A percentile compares a stretch with the other conserved stretches of the same genome.
Conservation (phyloP, 2,888 invertebrate genomes). For the Morpho achilles region DNA sequence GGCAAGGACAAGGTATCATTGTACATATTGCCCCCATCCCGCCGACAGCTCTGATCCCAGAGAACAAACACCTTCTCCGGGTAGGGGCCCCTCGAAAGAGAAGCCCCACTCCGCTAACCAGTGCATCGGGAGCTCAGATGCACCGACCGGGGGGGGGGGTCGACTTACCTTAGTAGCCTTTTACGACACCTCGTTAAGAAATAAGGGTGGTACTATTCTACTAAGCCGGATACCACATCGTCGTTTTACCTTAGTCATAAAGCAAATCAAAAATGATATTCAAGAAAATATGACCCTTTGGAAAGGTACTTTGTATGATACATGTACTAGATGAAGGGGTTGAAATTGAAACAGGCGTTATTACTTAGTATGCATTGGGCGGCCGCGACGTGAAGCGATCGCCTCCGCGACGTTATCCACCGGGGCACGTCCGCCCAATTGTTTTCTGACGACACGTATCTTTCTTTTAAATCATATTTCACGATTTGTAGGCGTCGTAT, state of each 20-base stretch:
- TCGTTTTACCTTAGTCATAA: too few relatives aligned
- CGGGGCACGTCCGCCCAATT: conserved; percentile 73
- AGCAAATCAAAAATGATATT: conserved; percentile 14
- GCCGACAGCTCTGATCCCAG: too few relatives aligned
- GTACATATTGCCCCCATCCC: too few relatives aligned
- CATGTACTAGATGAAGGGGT: conserved; percentile 44
- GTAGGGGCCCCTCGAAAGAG: too few relatives aligned
- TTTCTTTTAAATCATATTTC: conserved; percentile 72
- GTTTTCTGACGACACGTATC: conserved; percentile 78
- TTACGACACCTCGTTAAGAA: too few relatives aligned
- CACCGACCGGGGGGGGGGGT: background rate
- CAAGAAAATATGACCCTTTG: conserved; percentile 21
- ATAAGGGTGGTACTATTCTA: too few relatives aligned
- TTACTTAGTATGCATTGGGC: conserved; percentile 77
- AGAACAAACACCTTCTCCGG: too few relatives aligned
- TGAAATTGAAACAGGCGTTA: conserved; percentile 70
- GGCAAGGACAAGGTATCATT: too few relatives aligned
- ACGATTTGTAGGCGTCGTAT: conserved; percentile 59
- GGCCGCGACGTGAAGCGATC: conserved; percentile 62
- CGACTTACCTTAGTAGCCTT: too few relatives aligned
- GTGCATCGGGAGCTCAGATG: background rate
- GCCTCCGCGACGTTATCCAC: conserved; percentile 54
- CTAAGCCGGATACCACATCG: too few relatives aligned
- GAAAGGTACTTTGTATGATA: conserved; percentile 39
- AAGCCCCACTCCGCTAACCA: too few relatives aligned